Evolutionary conservation across 2,888 invertebrate genomes (phyloP), one percentile per base, ranked within the genome.

Genomic region (Cataglyphis livida): DNA sequence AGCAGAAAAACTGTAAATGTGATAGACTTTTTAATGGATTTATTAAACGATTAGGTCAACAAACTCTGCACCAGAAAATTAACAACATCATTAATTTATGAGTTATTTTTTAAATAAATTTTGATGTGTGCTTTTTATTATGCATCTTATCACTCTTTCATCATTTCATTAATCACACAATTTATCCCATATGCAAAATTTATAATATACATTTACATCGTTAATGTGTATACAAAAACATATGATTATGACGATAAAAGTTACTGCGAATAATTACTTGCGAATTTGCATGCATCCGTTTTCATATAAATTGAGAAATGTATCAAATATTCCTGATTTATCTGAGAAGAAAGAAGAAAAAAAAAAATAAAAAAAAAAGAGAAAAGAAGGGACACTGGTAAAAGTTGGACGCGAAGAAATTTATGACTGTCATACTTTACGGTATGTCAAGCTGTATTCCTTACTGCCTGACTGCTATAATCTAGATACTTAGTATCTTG

Each of bases 341-440:
- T 44, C 32, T 10, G 78, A 21, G 44, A 57, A 65, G 35, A 44
- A 21, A 57, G 10, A 57, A 57, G 51, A 18, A 3, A 70, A n/a
- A 9, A 35, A 18, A 21, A 32, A 48, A 3, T n/a, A 21, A 21
- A 61, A 28, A 59, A 61, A 28, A 59, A 57, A 5, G 12, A 51
- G 44, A 62, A 28, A 59, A 59, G 82, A 71, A 65, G 62, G 74
- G 71, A 65, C 73, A 62, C 59, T 51, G 54, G 65, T 59, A n/a
- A 35, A 76, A 76, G 70, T 73, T 62, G 54, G 83, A 41, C 62
- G 54, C 61, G 66, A 62, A 35, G 62, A 90, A 93, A 93, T 93
- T 91, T 92, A 93, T 93, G 92, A 91, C 88, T 85, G 86, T 91
- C 92, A 92, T 93, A 92, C 91, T 91, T 93, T 89, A 92, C 87